phyloP scores from a whole-genome alignment of 2,888 invertebrate species.

The Coremacera marginata region DNA sequence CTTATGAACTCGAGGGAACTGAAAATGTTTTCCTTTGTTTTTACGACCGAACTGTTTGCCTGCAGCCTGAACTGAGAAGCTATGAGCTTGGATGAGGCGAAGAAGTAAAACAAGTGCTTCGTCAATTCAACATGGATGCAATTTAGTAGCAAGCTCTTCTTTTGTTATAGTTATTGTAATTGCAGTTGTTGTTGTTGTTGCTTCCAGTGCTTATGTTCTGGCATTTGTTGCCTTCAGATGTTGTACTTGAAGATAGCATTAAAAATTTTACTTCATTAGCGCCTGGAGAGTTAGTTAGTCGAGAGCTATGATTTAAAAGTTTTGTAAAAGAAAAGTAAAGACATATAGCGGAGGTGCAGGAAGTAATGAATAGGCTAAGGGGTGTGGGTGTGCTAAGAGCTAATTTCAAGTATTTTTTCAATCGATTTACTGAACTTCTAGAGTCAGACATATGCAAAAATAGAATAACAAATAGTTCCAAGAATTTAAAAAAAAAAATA shows the following conservation, averaged over 20 bases:
- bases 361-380: not conserved
- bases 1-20: not conserved
- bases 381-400: too few relatives aligned
- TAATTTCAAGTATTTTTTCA: too few relatives aligned
- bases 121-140: conserved; percentile 29
- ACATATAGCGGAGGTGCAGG: not conserved
- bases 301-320: conserved; percentile 23
- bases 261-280: conserved; percentile 33
- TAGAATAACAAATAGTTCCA: too few relatives aligned
- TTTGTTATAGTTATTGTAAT: not conserved
- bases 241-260: conserved; percentile 32
- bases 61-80: not conserved
- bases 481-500: not conserved
- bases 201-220: not conserved
- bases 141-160: conserved; percentile 3
- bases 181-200: conserved; percentile 1
- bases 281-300: conserved; percentile 30
- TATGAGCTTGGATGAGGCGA: not conserved
- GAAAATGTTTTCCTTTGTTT: conserved; percentile 18
- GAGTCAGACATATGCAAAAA: not conserved
- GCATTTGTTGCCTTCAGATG: conserved; percentile 10
- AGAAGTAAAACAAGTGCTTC: conserved; percentile 22
- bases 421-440: not conserved
- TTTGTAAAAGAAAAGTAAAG: not conserved
- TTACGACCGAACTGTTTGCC: not conserved